These are phyloP conservation scores for Chirona hameri DNA, from an alignment of 2,888 invertebrate genomes.

Conservation along the genomic window DNA sequence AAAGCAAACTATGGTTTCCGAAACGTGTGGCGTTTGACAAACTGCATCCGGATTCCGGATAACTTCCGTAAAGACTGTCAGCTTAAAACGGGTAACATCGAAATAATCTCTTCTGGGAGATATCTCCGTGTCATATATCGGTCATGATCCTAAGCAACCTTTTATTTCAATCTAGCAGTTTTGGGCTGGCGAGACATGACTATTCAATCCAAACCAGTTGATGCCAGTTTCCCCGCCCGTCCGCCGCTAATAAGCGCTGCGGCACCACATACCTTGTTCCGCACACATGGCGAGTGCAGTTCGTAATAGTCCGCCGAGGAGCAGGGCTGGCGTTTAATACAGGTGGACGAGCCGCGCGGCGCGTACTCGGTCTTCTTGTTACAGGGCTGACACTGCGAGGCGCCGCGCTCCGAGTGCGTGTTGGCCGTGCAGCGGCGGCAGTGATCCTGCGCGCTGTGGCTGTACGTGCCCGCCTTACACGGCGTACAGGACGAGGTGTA, in stretches of 20 bases:
- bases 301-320: slow-evolving; percentile 53
- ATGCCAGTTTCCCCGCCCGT: not conserved
- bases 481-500: slow-evolving; percentile 51
- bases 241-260: not conserved
- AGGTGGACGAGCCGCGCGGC: slow-evolving; percentile 50
- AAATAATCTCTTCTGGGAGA: no score
- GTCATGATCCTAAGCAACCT: no score
- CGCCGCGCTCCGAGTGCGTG: slow-evolving; percentile 49
- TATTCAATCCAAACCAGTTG: not conserved
- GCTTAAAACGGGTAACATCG: no score
- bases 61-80: no score
- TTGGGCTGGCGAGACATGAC: no score
- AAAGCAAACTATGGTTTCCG: no score
- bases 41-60: no score
- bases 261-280: slow-evolving; percentile 10
- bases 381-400: slow-evolving; percentile 50
- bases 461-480: slow-evolving; percentile 51
- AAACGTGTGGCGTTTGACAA: no score
- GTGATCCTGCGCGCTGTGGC: slow-evolving; percentile 46
- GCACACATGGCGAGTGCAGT: slow-evolving; percentile 51
- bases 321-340: slow-evolving; percentile 52
- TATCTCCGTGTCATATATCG: no score
- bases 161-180: no score
- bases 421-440: slow-evolving; percentile 52
- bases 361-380: slow-evolving; percentile 47